Evolutionary conservation across 2,888 invertebrate species (phyloP).

Genomic region (Polyommatus iphigenia): DNA sequence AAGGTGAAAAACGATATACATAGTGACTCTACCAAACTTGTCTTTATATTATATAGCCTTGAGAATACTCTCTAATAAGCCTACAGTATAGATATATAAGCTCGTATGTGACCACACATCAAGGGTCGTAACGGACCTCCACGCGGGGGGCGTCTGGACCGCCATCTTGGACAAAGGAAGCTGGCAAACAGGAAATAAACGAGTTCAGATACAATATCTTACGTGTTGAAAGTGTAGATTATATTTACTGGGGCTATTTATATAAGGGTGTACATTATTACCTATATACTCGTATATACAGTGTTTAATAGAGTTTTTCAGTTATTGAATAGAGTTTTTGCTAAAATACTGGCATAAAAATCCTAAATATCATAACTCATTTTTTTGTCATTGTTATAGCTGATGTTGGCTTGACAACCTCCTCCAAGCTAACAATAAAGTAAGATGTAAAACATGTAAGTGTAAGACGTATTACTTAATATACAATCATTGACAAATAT

Average conservation of each 20-base stretch:
- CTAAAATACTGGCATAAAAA: neutral
- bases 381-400: too few species aligned
- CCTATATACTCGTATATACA: too few species aligned
- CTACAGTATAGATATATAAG: neutral
- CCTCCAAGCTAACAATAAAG: too few species aligned
- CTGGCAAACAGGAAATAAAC: slow-evolving; percentile 32
- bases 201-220: slow-evolving; percentile 33
- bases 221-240: slow-evolving; percentile 2
- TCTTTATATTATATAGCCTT: neutral
- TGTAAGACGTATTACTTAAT: too few species aligned
- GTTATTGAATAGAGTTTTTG: neutral
- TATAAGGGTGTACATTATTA: neutral
- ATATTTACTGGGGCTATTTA: neutral
- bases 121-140: slow-evolving; percentile 32
- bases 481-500: too few species aligned
- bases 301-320: neutral
- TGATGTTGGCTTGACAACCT: too few species aligned
- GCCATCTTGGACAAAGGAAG: slow-evolving; percentile 41
- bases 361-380: too few species aligned
- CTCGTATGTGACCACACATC: slow-evolving; percentile 20
- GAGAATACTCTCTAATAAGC: neutral
- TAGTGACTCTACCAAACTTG: neutral
- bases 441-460: too few species aligned
- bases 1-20: too few species aligned
- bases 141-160: slow-evolving; percentile 35